These are phyloP conservation scores for Centrocercus urophasianus DNA, from an alignment of 2,113 vertebrate genomes.

Conservation along the genomic window DNA sequence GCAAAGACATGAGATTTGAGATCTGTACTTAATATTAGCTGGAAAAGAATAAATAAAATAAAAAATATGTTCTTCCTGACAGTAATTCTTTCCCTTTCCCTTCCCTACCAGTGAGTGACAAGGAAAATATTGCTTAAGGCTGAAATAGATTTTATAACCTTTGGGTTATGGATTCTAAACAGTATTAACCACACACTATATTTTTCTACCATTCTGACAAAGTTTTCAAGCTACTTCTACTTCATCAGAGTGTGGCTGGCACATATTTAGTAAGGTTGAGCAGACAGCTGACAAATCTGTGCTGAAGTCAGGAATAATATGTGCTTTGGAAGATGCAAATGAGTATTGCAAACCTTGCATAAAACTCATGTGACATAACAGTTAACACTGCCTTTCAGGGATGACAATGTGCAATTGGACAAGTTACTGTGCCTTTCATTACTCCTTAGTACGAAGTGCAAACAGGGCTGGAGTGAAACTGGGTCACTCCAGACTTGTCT, in stretches of 20 bases:
- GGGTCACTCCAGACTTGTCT: background rate
- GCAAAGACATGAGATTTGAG: background rate
- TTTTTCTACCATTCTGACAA: slow-evolving; percentile 21
- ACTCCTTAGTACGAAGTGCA: slow-evolving; percentile 21
- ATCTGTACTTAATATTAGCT: background rate
- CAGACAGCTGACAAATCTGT: slow-evolving; percentile 25
- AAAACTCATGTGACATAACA: slow-evolving; percentile 15
- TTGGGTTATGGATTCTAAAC: slow-evolving; percentile 32
- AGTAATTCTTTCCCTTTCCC: background rate
- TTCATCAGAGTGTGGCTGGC: background rate
- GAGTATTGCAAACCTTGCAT: slow-evolving; percentile 14
- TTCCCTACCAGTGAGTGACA: background rate
- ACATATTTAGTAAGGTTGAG: slow-evolving; percentile 20
- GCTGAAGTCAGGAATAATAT: slow-evolving; percentile 51
- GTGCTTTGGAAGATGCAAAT: slow-evolving; percentile 45
- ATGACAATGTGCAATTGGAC: slow-evolving; percentile 34
- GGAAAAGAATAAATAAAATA: background rate
- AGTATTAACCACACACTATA: background rate
- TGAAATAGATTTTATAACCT: slow-evolving; percentile 36
- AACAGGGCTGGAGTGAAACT: background rate
- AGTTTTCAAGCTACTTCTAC: background rate
- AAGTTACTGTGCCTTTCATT: slow-evolving; percentile 45
- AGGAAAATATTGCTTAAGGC: background rate
- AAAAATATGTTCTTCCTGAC: background rate
- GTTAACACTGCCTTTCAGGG: background rate